Percentiles rank a stretch among this genome's conserved stretches.
Conservation (phyloP, 2,113 vertebrate genomes). For the Sylvilagus bachmani region DNA sequence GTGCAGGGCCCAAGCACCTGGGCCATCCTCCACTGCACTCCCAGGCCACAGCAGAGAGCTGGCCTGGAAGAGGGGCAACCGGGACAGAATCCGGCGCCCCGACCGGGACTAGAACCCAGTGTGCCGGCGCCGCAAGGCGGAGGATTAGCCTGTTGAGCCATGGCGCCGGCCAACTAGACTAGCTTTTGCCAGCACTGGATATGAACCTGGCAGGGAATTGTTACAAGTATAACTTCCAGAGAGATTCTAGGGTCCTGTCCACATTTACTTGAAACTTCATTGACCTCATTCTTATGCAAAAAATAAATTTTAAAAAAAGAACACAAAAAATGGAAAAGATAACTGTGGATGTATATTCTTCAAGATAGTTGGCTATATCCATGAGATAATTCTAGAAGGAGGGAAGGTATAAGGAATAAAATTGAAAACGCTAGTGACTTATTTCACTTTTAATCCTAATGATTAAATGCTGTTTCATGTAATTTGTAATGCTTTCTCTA, state of each 20-base stretch:
- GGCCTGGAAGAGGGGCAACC: too few relatives aligned
- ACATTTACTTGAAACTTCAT: background rate
- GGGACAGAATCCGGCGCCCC: too few relatives aligned
- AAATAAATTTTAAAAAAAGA: background rate
- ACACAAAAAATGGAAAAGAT: background rate
- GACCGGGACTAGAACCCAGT: too few relatives aligned
- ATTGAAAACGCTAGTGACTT: conserved; percentile 44
- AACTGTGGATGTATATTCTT: background rate
- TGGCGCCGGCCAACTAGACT: too few relatives aligned
- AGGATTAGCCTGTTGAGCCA: too few relatives aligned
- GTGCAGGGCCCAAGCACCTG: too few relatives aligned
- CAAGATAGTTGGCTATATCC: background rate
- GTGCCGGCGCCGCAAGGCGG: too few relatives aligned
- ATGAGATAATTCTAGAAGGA: background rate
- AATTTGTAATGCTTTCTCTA: conserved; percentile 20
- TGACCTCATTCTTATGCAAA: background rate
- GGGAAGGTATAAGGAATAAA: background rate
- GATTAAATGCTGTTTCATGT: background rate
- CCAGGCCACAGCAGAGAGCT: too few relatives aligned
- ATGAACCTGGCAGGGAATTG: background rate
- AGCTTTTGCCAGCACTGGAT: background rate
- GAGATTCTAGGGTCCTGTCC: background rate
- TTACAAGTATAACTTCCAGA: background rate
- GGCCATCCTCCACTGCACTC: too few relatives aligned
- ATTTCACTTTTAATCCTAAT: conserved; percentile 30